These are phyloP conservation scores for Colletes collaris DNA, from an alignment of 2,888 invertebrate species.

Conservation along the genomic window DNA sequence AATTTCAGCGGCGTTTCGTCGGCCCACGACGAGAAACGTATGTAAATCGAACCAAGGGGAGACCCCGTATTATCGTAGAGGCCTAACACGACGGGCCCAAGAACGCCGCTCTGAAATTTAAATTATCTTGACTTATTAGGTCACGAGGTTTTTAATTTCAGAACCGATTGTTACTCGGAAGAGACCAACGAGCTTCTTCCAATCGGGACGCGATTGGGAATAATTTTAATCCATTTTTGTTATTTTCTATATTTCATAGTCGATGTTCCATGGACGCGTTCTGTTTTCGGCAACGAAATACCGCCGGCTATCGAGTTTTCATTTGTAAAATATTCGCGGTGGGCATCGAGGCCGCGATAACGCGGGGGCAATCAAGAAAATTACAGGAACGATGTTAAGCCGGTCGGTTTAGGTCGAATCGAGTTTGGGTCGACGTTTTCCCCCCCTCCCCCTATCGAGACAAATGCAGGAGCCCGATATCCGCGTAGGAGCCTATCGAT, in stretches of 20 bases:
- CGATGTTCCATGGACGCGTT: too few species aligned
- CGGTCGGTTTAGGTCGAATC: conserved; percentile 41
- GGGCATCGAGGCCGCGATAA: conserved; percentile 35
- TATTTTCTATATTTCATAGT: too few species aligned
- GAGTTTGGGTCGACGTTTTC: conserved; percentile 43
- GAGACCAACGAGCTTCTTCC: too few species aligned
- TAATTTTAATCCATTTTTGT: too few species aligned
- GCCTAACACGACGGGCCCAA: conserved; percentile 8
- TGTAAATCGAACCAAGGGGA: conserved; percentile 45
- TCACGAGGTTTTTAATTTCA: conserved; percentile 5
- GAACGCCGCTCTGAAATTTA: conserved; percentile 41
- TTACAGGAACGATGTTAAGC: conserved; percentile 56
- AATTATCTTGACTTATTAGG: conserved; percentile 17
- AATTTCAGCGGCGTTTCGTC: conserved; percentile 67
- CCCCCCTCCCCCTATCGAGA: conserved; percentile 27
- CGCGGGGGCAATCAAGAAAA: conserved; percentile 43
- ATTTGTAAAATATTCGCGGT: conserved; percentile 21
- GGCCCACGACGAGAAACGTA: conserved; percentile 21
- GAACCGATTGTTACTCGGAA: background rate
- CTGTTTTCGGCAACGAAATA: background rate
- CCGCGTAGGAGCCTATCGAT: conserved; percentile 53
- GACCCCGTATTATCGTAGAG: background rate
- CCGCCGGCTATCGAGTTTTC: background rate
- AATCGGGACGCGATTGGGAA: too few species aligned
- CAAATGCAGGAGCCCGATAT: conserved; percentile 53